Evolutionary conservation across 2,113 vertebrate species (phyloP).

Genomic region (Hemichromis elongatus): DNA sequence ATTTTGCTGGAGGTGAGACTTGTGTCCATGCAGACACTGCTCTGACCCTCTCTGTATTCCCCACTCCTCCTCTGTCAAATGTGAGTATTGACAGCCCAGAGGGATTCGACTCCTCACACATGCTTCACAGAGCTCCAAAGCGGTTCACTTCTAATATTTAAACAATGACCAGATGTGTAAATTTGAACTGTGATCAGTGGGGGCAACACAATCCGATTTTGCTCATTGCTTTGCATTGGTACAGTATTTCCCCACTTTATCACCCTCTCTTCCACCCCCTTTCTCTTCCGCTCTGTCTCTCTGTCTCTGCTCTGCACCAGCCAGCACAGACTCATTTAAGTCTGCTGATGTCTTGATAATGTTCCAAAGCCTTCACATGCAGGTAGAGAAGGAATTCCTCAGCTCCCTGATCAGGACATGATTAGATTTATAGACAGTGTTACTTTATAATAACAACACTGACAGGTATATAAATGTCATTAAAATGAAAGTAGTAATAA

Average conservation of each 20-base stretch:
- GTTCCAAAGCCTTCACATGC: constrained; percentile 41
- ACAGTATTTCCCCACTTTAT: neutral
- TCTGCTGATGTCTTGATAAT: constrained; percentile 62
- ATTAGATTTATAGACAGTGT: neutral
- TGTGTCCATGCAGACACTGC: constrained; percentile 16
- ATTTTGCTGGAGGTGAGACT: constrained; percentile 39
- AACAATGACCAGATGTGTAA: neutral
- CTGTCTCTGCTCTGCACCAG: constrained; percentile 12
- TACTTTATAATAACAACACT: neutral
- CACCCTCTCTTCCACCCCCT: neutral
- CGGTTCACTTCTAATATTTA: neutral
- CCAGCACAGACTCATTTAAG: constrained; percentile 53
- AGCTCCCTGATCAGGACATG: constrained; percentile 9
- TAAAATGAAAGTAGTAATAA: neutral
- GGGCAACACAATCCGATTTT: constrained; percentile 6
- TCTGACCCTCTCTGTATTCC: neutral
- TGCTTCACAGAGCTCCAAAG: neutral
- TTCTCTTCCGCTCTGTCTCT: neutral
- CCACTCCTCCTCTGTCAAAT: neutral
- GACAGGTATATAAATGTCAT: neutral
- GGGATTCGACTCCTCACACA: neutral
- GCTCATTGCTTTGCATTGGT: constrained; percentile 1
- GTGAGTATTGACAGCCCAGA: neutral
- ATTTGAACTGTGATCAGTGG: constrained; percentile 14
- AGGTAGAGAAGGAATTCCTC: constrained; percentile 52